Evolutionary conservation across 2,113 vertebrate species (phyloP), one percentile per base, ranked within the genome.

Genomic region (Okapia johnstoni): DNA sequence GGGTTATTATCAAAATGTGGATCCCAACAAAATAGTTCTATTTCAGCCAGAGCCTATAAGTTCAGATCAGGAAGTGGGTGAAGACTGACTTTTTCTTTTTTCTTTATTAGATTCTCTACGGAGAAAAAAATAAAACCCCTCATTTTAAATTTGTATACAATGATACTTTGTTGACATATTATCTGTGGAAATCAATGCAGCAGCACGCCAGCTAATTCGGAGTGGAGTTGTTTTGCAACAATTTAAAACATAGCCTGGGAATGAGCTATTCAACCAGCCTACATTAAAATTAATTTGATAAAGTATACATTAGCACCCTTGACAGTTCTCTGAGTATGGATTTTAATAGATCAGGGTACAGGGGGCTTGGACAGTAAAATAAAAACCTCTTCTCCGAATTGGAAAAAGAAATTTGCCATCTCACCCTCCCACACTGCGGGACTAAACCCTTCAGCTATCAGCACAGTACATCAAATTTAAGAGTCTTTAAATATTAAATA

Each of bases 261-360:
- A 99, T 98, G 98, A 99, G 97, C 97, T 98, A 98, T 98, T 98
- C 98, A 98, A 98, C 98, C 98, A 96, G 95, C 88, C 92, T 96
- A 91, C 96, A 98, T 98, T 98, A 98, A 99, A 99, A 98, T 99
- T 99, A 99, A 99, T 99, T 98, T 99, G 98, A 98, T 99, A 98
- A 98, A 98, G 98, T 98, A 98, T 98, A 98, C 98, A 99, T 99
- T 99, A 99, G 98, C 97, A 98, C 97, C 96, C 95, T 98, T 98
- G 98, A 99, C 98, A 98, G 96, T 98, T 98, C 98, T 98, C 88
- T 89, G 88, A 98, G 98, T 97, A 97, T 81, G 89, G 96, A 97
- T 98, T 98, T 98, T 98, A 98, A 98, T 97, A 98, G 93, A 96
- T 97, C 54, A 92, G 93, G 80, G 50, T 92, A 85, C 85, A 60